Conservation (phyloP, 2,113 vertebrate genomes). For the Rhinichthys klamathensis region DNA sequence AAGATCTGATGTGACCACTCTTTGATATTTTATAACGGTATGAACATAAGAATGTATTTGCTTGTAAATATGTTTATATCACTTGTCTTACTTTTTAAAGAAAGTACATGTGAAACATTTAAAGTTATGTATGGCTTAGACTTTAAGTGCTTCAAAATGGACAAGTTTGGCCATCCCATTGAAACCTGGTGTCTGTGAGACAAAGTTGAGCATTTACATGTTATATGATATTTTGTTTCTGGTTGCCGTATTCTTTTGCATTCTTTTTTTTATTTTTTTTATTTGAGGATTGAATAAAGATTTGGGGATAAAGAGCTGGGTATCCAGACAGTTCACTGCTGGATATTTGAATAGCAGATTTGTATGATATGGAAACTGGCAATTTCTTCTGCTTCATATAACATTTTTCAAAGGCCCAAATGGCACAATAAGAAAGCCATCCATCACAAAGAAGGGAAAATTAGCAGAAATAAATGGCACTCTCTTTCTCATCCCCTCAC, state of each 20-base stretch:
- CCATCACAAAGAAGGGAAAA: constrained; percentile 77
- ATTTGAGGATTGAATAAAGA: constrained; percentile 48
- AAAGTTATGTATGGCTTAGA: not conserved
- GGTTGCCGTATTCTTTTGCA: not conserved
- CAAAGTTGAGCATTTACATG: not conserved
- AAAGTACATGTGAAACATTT: not conserved
- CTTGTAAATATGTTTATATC: not conserved
- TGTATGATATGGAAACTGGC: constrained; percentile 71
- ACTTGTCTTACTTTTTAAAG: not conserved
- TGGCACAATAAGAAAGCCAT: constrained; percentile 80
- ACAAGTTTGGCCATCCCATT: not conserved
- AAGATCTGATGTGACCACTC: not conserved
- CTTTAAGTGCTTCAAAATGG: no score
- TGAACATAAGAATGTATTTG: not conserved
- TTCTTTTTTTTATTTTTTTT: not conserved
- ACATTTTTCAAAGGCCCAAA: constrained; percentile 77
- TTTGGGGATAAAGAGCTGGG: constrained; percentile 40
- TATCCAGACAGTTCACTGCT: constrained; percentile 57
- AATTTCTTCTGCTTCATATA: constrained; percentile 75
- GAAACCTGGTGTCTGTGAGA: constrained; percentile 11
- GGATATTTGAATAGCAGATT: constrained; percentile 47
- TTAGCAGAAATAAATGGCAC: constrained; percentile 77
- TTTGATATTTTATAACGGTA: not conserved
- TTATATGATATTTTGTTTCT: not conserved
- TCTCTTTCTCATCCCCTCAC: constrained; percentile 56